A percentile compares a stretch with the other conserved stretches of the same genome.
Conservation (phyloP, 1,140 invertebrate species). For the Camponotus pennsylvanicus region DNA sequence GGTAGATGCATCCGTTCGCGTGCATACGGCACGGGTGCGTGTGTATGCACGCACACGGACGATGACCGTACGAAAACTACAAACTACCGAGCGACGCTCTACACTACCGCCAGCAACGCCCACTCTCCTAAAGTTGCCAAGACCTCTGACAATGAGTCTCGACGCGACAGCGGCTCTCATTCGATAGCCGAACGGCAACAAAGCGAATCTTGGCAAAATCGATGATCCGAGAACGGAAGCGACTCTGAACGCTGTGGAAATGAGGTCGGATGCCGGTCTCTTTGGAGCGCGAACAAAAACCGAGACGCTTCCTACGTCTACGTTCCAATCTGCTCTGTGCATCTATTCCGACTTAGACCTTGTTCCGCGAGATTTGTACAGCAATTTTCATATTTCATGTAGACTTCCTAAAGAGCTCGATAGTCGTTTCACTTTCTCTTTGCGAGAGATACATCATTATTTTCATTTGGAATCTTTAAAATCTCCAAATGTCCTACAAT, state of each 20-base stretch:
- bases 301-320: conserved; percentile 7
- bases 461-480: not conserved
- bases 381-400: not conserved
- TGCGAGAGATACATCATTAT: not conserved
- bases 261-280: conserved; percentile 49
- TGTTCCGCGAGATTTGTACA: not conserved
- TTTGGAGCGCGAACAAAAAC: conserved; percentile 51
- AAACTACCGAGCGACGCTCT: conserved; percentile 62
- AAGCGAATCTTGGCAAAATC: conserved; percentile 60
- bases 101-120: conserved; percentile 65
- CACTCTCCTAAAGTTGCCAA: conserved; percentile 72
- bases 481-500: not conserved
- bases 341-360: conserved; percentile 21
- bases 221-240: conserved; percentile 55
- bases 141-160: conserved; percentile 75
- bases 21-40: not conserved
- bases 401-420: not conserved
- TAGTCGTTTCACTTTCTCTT: not conserved
- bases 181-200: conserved; percentile 36
- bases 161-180: conserved; percentile 65
- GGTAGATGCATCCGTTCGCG: conserved; percentile 48
- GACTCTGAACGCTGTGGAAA: conserved; percentile 41
- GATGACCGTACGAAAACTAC: conserved; percentile 64
- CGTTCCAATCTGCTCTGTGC: conserved; percentile 1
- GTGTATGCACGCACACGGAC: not conserved